A percentile compares a stretch with the other conserved stretches of the same genome.
Evolutionary conservation across 2,888 invertebrate species (phyloP).

Genomic region (Plebejus argus): DNA sequence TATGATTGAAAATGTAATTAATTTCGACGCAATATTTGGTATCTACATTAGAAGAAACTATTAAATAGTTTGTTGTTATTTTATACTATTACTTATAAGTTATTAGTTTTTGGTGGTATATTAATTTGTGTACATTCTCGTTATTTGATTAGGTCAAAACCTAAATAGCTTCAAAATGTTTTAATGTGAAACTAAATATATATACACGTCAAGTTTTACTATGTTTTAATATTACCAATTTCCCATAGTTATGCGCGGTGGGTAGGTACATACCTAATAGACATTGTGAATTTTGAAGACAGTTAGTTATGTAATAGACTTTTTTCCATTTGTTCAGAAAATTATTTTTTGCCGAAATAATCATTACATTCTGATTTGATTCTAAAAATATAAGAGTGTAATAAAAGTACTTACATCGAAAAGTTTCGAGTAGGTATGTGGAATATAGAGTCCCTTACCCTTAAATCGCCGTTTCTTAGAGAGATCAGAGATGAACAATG

Average conservation of each 20-base stretch:
- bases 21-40: slow-evolving; percentile 35
- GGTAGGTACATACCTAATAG: no score
- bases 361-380: no score
- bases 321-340: no score
- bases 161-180: slow-evolving; percentile 62
- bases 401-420: no score
- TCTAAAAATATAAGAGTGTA: no score
- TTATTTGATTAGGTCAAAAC: slow-evolving; percentile 57
- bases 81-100: slow-evolving; percentile 46
- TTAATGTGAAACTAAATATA: slow-evolving; percentile 66
- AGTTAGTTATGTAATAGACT: no score
- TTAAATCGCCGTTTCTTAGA: no score
- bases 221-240: slow-evolving; percentile 36
- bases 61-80: slow-evolving; percentile 40
- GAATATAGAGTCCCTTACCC: no score
- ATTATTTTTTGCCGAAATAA: no score
- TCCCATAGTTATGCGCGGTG: background rate
- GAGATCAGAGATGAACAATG: no score
- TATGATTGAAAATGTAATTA: slow-evolving; percentile 28
- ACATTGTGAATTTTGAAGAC: no score
- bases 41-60: slow-evolving; percentile 35
- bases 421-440: no score
- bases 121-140: slow-evolving; percentile 55
- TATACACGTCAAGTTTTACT: slow-evolving; percentile 55
- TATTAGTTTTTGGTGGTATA: slow-evolving; percentile 46